Evolutionary conservation across 2,888 invertebrate species (phyloP).

Genomic region (Latheticus oryzae): DNA sequence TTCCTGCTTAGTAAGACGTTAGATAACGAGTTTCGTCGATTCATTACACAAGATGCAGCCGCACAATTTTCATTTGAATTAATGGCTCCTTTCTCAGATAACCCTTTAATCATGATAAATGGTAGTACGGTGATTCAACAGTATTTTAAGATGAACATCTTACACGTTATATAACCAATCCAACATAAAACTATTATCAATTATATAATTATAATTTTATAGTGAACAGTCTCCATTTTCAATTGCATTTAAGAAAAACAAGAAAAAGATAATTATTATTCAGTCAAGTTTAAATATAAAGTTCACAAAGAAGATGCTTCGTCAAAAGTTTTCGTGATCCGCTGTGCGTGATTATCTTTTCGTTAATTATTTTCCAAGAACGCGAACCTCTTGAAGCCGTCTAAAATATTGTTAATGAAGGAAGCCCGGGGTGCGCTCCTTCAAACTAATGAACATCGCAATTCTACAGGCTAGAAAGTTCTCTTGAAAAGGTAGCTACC

Average conservation of each 20-base stretch:
- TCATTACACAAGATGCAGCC: conserved; percentile 44
- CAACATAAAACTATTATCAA: too few species aligned
- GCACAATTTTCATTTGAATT: conserved; percentile 48
- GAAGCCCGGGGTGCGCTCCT: conserved; percentile 43
- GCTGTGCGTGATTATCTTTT: conserved; percentile 44
- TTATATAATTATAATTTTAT: too few species aligned
- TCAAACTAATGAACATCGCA: conserved; percentile 41
- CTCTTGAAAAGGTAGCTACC: conserved; percentile 33
- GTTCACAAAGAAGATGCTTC: conserved; percentile 22
- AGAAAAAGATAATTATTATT: background rate
- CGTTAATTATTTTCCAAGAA: conserved; percentile 52
- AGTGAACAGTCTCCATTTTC: too few species aligned
- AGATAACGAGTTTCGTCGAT: conserved; percentile 45
- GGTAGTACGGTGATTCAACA: conserved; percentile 53
- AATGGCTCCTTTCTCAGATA: conserved; percentile 53
- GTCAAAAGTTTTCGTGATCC: conserved; percentile 27
- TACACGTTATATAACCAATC: conserved; percentile 8
- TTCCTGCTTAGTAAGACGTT: conserved; percentile 41
- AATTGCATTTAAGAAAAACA: background rate
- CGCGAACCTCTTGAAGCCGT: conserved; percentile 46
- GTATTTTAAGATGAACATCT: conserved; percentile 44
- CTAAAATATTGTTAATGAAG: conserved; percentile 56
- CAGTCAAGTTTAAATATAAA: conserved; percentile 25
- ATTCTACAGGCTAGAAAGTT: conserved; percentile 36
- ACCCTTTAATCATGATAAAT: conserved; percentile 57